These are phyloP conservation scores for Flexamia atlantica DNA, from an alignment of 2,888 invertebrate genomes.

Conservation along the genomic window DNA sequence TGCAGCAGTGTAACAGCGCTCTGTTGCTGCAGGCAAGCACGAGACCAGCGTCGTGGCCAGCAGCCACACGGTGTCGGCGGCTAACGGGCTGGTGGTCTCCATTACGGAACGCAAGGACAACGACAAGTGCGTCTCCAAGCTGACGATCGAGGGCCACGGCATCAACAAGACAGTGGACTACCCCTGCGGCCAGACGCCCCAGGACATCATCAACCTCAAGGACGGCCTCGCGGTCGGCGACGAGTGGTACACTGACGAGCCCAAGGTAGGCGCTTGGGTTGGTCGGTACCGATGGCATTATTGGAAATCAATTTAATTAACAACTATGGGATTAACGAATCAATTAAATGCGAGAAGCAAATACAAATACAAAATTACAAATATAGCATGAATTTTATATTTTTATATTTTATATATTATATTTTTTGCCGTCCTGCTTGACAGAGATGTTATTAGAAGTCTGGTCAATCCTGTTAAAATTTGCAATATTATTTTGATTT, in stretches of 20 bases:
- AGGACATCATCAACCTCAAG: background rate
- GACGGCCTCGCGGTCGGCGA: background rate
- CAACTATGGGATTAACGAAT: too few species aligned
- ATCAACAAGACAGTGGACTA: conserved; percentile 12
- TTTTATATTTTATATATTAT: too few species aligned
- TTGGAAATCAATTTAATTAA: too few species aligned
- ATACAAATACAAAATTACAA: too few species aligned
- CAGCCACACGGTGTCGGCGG: background rate
- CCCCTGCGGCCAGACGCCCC: background rate
- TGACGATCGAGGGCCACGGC: background rate
- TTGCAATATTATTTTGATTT: background rate
- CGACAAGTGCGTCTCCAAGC: background rate
- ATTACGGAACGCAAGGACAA: background rate
- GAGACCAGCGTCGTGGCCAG: background rate
- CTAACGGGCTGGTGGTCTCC: background rate
- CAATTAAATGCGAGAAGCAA: too few species aligned
- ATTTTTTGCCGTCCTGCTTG: too few species aligned
- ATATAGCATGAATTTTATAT: too few species aligned
- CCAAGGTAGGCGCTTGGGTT: background rate
- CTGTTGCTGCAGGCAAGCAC: background rate
- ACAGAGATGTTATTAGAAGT: too few species aligned
- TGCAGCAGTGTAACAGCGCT: too few species aligned
- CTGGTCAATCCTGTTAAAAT: too few species aligned
- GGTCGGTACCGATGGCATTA: too few species aligned
- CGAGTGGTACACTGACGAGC: conserved; percentile 11